Percentiles rank a stretch among this genome's conserved stretches.
Evolutionary conservation across 2,888 invertebrate species (phyloP).

Genomic region (Arctia plantaginis): DNA sequence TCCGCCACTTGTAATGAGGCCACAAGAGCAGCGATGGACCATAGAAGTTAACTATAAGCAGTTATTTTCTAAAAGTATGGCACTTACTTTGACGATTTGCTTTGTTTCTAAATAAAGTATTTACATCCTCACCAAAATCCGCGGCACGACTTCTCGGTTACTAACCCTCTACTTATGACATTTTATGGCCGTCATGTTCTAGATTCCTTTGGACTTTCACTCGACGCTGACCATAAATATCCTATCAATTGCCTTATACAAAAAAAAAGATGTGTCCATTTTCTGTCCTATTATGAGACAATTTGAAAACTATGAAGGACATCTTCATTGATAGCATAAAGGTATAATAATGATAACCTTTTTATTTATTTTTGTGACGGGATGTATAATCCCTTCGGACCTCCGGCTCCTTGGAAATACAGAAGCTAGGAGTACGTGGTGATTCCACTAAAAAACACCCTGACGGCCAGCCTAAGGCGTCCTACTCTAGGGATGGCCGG

Average conservation of each 20-base stretch:
- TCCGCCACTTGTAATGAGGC: constrained; percentile 40
- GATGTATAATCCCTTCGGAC: too few relatives aligned
- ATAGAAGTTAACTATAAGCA: not conserved
- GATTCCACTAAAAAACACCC: too few relatives aligned
- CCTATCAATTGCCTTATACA: not conserved
- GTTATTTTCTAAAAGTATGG: not conserved
- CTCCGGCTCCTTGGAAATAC: too few relatives aligned
- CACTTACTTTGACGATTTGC: not conserved
- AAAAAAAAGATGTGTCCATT: not conserved
- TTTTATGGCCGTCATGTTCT: not conserved
- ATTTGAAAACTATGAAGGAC: not conserved
- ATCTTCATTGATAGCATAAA: too few relatives aligned
- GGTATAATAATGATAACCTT: too few relatives aligned
- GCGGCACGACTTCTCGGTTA: not conserved
- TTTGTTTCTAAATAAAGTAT: not conserved
- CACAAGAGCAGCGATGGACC: constrained; percentile 18
- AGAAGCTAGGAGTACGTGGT: too few relatives aligned
- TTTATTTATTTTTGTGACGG: too few relatives aligned
- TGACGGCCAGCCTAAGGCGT: too few relatives aligned
- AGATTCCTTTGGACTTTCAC: not conserved
- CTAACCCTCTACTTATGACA: not conserved
- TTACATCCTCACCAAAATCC: not conserved
- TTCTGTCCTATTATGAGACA: not conserved
- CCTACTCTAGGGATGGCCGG: too few relatives aligned
- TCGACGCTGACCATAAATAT: not conserved